Conservation (phyloP, 2,888 invertebrate genomes). For the Hartigia nigra region DNA sequence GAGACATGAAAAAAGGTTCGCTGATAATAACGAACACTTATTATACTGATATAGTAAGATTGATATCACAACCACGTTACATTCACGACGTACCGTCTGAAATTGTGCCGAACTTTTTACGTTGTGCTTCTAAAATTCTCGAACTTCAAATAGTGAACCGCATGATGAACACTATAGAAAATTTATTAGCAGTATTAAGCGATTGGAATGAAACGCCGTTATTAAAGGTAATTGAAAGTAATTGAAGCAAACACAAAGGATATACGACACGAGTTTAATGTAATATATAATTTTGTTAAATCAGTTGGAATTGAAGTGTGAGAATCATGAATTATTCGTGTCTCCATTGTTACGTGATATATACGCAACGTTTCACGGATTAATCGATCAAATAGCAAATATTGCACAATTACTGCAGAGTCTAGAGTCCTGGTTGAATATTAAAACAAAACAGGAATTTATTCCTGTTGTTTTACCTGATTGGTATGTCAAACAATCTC, state of each 20-base stretch:
- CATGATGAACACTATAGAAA: conserved; percentile 47
- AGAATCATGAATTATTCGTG: conserved; percentile 42
- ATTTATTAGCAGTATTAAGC: conserved; percentile 42
- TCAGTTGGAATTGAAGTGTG: conserved; percentile 44
- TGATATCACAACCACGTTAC: conserved; percentile 46
- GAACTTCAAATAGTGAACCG: conserved; percentile 46
- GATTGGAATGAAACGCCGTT: conserved; percentile 43
- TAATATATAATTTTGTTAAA: neutral
- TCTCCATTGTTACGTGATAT: conserved; percentile 45
- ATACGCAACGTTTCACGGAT: conserved; percentile 38
- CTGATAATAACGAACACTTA: conserved; percentile 39
- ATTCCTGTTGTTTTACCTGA: conserved; percentile 43
- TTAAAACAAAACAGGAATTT: conserved; percentile 40
- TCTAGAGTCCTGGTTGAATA: conserved; percentile 53
- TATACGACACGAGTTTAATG: conserved; percentile 19
- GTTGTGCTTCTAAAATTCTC: conserved; percentile 45
- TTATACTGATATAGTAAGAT: conserved; percentile 46
- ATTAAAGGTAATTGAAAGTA: conserved; percentile 39
- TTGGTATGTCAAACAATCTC: conserved; percentile 66
- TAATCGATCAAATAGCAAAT: conserved; percentile 50
- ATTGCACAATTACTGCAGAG: conserved; percentile 48
- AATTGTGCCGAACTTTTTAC: conserved; percentile 39
- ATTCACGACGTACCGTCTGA: conserved; percentile 39
- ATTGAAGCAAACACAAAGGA: conserved; percentile 11
- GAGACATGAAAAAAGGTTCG: conserved; percentile 43